Base-by-base conservation (phyloP, 2,797 vertebrate genomes). In the Galaxias olidus region DNA sequence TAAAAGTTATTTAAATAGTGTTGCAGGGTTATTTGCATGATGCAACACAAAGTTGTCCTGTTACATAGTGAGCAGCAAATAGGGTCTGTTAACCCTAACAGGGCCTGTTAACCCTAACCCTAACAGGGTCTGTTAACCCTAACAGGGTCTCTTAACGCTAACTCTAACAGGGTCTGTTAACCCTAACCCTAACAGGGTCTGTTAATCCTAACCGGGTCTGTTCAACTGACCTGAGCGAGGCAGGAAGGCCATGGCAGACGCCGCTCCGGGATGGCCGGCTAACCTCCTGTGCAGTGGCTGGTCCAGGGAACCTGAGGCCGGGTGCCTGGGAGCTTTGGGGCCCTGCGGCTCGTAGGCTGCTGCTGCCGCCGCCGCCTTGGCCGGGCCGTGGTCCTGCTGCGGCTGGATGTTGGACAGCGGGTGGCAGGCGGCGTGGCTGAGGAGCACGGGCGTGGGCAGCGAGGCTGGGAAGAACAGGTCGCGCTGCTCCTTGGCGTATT, bases 391-490 rank as follows among this genome's bases (percentile, higher is more conserved):
- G 86, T 75, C 73, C 66, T 91, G 73, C 89, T 92, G 86, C 71
- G 46, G 0, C 80, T 76, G 52, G 88, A 71, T 63, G 30, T 30
- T 57, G 49, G 86, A 68, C 42, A 89, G 68, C 4, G 94, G 88
- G 73, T 87, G 85, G 74, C 85, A 79, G 44, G 80, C 4, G 52
- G 81, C 19, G 79, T 91, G 88, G 62, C 83, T 77, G 70, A 89
- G 81, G 57, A 90, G 78, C 77, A 88, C 82, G 0, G 93, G 86
- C 0, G 88, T 84, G 1, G 90, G 82, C 15, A 92, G 76, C 0
- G 86, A 83, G 0, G 87, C 74, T 0, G 95, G 93, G 80, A 98
- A 98, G 87, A 98, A 95, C 81, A 92, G 75, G 78, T 99, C 97
- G 49, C 93, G 85, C 77, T 90, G 93, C 59, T 99, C 97, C 87